Conservation (phyloP, 2,113 vertebrate genomes). For the Gobio gobio region DNA sequence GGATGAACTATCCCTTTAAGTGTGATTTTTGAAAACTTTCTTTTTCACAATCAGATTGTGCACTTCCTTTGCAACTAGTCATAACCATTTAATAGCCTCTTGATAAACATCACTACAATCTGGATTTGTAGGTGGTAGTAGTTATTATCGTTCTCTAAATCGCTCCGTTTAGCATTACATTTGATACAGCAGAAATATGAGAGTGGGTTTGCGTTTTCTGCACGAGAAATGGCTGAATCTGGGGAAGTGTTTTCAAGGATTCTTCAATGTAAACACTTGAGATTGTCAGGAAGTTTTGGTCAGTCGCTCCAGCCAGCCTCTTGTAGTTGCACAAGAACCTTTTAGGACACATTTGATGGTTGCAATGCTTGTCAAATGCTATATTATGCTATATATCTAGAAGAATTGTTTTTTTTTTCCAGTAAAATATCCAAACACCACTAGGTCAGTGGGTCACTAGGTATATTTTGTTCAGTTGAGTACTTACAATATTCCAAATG, state of each 20-base stretch:
- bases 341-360: not conserved
- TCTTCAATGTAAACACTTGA: conserved; percentile 1
- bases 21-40: no score
- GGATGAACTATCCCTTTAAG: no score
- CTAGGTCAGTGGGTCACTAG: no score
- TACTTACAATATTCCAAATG: no score
- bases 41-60: not conserved
- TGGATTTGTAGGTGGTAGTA: not conserved
- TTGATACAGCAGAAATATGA: not conserved
- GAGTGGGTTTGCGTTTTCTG: not conserved
- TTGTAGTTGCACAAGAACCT: not conserved
- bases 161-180: not conserved
- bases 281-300: conserved; percentile 6
- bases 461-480: no score
- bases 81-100: not conserved
- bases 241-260: not conserved
- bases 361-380: not conserved
- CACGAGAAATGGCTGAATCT: not conserved
- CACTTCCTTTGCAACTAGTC: not conserved
- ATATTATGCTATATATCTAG: not conserved
- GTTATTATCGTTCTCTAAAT: not conserved
- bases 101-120: not conserved
- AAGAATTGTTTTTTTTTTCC: no score
- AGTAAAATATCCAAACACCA: no score
- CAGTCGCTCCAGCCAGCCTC: not conserved